Conservation (phyloP, 2,888 invertebrate genomes). For the Ommatoiulus sabulosus region DNA sequence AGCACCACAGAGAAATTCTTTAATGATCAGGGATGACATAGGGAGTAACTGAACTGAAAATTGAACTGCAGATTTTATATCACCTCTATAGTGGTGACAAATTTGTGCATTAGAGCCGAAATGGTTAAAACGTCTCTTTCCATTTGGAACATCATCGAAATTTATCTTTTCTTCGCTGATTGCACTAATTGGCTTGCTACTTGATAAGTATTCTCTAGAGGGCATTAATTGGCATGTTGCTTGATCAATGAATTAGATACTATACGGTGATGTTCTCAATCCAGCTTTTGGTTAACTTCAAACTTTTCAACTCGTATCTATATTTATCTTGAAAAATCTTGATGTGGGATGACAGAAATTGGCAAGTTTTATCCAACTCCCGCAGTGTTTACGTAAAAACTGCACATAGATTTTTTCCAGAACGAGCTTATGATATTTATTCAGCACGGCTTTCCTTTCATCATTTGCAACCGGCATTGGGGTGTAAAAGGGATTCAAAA, state of each 20-base stretch:
- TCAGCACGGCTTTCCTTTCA: conserved; percentile 36
- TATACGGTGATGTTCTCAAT: neutral
- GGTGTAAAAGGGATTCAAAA: conserved; percentile 5
- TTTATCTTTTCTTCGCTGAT: neutral
- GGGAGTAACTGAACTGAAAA: no score
- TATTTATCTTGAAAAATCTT: neutral
- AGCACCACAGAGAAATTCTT: no score
- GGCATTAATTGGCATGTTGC: neutral
- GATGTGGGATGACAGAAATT: neutral
- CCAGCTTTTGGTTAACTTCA: neutral
- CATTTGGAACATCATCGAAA: neutral
- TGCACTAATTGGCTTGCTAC: neutral
- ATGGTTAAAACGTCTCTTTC: neutral
- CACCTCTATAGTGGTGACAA: no score
- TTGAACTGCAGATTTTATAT: no score
- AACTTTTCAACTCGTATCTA: neutral
- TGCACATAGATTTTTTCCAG: neutral
- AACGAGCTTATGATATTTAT: neutral
- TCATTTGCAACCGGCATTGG: conserved; percentile 10
- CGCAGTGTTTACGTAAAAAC: neutral
- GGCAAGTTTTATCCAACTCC: neutral
- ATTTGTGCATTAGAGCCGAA: no score
- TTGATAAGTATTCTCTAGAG: neutral
- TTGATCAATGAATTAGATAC: neutral
- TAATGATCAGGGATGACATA: no score